Evolutionary conservation across 23 tunicate species (phyloP).

Genomic region (Phallusia fumigata): DNA sequence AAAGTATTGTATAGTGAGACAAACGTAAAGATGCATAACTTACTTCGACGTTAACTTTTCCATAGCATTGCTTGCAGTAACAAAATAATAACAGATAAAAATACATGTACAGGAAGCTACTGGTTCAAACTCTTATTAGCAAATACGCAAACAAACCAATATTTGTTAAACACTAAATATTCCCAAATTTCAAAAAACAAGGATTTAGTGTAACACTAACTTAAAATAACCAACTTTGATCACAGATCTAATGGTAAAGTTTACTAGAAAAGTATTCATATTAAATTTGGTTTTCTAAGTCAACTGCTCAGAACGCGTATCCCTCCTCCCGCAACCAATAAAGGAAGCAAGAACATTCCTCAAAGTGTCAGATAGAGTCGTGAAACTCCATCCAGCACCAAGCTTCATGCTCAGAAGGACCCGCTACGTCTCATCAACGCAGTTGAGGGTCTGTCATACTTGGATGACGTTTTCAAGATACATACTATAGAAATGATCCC

Average conservation of each 20-base stretch:
- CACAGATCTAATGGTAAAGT: too few relatives aligned
- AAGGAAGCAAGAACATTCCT: slow-evolving; percentile 3
- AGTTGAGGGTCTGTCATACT: slow-evolving; percentile 28
- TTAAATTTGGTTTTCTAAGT: not conserved
- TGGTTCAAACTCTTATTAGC: too few relatives aligned
- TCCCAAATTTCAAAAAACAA: too few relatives aligned
- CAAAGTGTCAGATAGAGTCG: not conserved
- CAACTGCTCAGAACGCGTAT: slow-evolving; percentile 8
- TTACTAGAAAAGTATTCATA: too few relatives aligned
- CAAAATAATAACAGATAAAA: not conserved
- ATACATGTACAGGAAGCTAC: not conserved
- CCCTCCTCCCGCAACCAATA: not conserved
- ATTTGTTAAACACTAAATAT: too few relatives aligned
- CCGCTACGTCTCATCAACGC: slow-evolving; percentile 36
- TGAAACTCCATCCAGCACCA: not conserved
- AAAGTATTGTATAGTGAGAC: too few relatives aligned
- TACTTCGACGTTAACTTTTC: not conserved
- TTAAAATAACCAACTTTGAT: too few relatives aligned
- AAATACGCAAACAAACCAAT: too few relatives aligned
- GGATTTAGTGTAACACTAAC: too few relatives aligned
- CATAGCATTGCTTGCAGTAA: not conserved
- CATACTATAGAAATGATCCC: slow-evolving; percentile 81
- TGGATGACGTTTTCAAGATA: slow-evolving; percentile 38
- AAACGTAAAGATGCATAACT: not conserved
- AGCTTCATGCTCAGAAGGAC: slow-evolving; percentile 38